Percentiles rank a stretch among this genome's conserved stretches.
Evolutionary conservation across 2,888 invertebrate genomes (phyloP).

Genomic region (Acrobasis repandana): DNA sequence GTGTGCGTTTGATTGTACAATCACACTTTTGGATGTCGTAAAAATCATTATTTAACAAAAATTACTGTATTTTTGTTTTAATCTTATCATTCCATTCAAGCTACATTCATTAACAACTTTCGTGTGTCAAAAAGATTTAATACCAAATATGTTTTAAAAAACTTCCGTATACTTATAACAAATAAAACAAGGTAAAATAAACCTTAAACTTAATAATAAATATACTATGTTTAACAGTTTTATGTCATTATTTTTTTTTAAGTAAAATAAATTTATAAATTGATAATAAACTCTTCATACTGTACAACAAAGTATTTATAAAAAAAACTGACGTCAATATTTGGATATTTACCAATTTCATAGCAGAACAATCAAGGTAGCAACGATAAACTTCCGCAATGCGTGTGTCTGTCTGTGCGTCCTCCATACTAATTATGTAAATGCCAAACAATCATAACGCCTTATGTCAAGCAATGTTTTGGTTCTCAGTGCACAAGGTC

Average conservation of each 20-base stretch:
- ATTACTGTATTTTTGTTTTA: neutral
- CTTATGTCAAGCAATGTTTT: slow-evolving; percentile 10
- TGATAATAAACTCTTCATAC: too few relatives aligned
- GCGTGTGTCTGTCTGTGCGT: slow-evolving; percentile 6
- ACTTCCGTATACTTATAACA: too few relatives aligned
- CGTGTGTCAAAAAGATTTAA: neutral
- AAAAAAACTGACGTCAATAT: slow-evolving; percentile 1
- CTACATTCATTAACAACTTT: neutral
- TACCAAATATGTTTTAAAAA: neutral
- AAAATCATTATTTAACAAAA: slow-evolving; percentile 1
- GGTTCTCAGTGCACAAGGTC: neutral
- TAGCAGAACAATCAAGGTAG: slow-evolving; percentile 3
- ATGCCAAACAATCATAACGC: slow-evolving; percentile 6
- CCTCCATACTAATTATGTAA: slow-evolving; percentile 20
- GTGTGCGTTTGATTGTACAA: neutral
- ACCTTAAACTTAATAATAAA: too few relatives aligned
- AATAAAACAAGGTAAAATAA: too few relatives aligned
- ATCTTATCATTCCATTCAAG: neutral
- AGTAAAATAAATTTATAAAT: too few relatives aligned
- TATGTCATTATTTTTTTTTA: too few relatives aligned
- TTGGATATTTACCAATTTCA: neutral
- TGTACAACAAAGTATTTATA: too few relatives aligned
- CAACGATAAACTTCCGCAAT: slow-evolving; percentile 10
- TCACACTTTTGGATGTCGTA: neutral
- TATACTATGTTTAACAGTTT: too few relatives aligned